Base-by-base conservation (phyloP, 2,113 vertebrate species). In the Aspiorhynchus laticeps region DNA sequence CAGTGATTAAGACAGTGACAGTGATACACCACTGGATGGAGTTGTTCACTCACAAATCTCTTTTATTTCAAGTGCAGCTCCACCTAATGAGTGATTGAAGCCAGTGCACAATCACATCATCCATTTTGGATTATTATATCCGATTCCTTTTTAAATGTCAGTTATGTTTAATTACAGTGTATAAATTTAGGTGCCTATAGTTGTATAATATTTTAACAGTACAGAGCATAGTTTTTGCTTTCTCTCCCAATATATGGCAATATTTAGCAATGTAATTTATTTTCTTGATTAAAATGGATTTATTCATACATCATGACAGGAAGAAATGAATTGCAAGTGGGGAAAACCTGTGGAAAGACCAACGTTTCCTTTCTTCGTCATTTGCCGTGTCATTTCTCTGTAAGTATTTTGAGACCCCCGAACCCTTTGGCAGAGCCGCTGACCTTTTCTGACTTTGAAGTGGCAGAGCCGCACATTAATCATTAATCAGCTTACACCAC, bases 371-470 rank as follows among this genome's bases (percentile, higher is more conserved):
- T 75, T 51, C 31, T 33, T 46, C n/a, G 84, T 61, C 84, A 90
- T 90, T 90, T 88, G 76, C 76, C 8, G 14, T 77, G 53, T 26
- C 28, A 51, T 87, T 85, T 83, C 63, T 83, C 51, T 51, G 36
- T 74, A 83, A 85, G 83, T 61, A 69, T 80, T 84, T 56, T 75
- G 38, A 88, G 76, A 80, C 33, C 86, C 26, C 26, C 7, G 3
- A 43, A 74, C 67, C 67, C 85, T 53, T 81, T 24, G 85, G 36
- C 77, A 46, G 84, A 84, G 73, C 43, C 0, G 24, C 87, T 90
- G 89, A 90, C 89, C 87, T 90, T 90, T 90, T 53, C 88, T 73
- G 46, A 51, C 46, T 78, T 75, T 69, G 71, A 86, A 83, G 83
- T 83, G 43, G 31, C 59, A 2, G 48, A 87, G 84, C 48, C 8